Evolutionary conservation across 64 coral and sea anemone species (phyloP).

Genomic region (Montipora cactus): DNA sequence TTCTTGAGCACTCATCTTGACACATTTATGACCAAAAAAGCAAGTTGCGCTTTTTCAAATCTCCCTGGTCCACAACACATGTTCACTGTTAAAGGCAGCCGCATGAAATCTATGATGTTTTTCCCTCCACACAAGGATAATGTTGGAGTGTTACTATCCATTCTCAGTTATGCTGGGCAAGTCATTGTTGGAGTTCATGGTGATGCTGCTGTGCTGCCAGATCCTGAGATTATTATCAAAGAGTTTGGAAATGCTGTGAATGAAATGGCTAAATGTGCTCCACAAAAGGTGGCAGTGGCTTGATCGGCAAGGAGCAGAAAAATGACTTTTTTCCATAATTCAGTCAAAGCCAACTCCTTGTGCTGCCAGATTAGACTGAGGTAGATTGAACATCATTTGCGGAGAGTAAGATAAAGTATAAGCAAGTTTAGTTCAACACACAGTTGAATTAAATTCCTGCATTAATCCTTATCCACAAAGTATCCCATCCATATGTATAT

Average conservation of each 20-base stretch:
- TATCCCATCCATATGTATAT: too few species aligned
- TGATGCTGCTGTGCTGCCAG: constrained; percentile 70
- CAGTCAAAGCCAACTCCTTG: too few species aligned
- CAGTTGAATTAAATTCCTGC: too few species aligned
- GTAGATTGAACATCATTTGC: too few species aligned
- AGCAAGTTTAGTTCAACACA: too few species aligned
- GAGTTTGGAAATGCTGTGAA: constrained; percentile 74
- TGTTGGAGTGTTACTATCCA: constrained; percentile 76
- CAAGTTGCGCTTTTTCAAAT: constrained; percentile 92
- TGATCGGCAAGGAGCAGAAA: too few species aligned
- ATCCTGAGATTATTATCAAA: constrained; percentile 72
- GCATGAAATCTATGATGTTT: constrained; percentile 69
- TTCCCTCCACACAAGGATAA: constrained; percentile 90
- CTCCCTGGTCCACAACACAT: constrained; percentile 78
- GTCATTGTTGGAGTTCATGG: constrained; percentile 78
- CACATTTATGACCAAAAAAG: constrained; percentile 51
- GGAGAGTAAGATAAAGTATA: too few species aligned
- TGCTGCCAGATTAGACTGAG: too few species aligned
- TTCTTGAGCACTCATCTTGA: constrained; percentile 34
- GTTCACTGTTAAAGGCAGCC: constrained; percentile 43
- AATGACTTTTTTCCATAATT: too few species aligned
- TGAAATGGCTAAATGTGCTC: constrained; percentile 49
- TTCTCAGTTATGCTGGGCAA: constrained; percentile 78
- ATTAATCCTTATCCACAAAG: too few species aligned
- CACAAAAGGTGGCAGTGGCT: not conserved